phyloP scores from a whole-genome alignment of 2,797 vertebrate species.

The Esox masquinongy region DNA sequence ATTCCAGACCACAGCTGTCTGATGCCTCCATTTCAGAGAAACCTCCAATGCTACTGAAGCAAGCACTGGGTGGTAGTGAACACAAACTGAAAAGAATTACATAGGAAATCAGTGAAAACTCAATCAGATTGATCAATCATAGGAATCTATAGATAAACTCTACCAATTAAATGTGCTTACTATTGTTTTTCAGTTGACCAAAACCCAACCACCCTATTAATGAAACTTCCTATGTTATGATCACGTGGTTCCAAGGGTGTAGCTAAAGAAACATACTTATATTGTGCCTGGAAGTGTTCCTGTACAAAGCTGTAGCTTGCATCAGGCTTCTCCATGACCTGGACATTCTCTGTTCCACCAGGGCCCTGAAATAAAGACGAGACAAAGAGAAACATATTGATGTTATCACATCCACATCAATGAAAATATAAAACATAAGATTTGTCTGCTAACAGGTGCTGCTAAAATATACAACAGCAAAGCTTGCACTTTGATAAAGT shows the following conservation, averaged over 20 bases:
- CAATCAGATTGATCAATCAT: not conserved
- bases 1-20: conserved; percentile 37
- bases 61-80: not conserved
- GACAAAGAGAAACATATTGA: not conserved
- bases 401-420: not conserved
- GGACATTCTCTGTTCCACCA: conserved; percentile 59
- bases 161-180: not conserved
- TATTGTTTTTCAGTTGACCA: not conserved
- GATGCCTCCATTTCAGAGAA: conserved; percentile 32
- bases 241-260: not conserved
- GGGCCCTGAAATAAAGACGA: conserved; percentile 69
- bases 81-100: not conserved
- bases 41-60: conserved; percentile 6
- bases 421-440: not conserved
- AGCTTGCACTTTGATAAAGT: no score
- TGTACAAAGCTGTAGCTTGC: conserved; percentile 88
- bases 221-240: not conserved
- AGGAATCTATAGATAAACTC: not conserved
- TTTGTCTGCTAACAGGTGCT: no score
- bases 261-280: conserved; percentile 81
- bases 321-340: conserved; percentile 37
- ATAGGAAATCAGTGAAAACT: not conserved
- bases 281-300: conserved; percentile 95
- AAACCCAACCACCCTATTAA: not conserved
- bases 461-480: not conserved